phyloP scores from a whole-genome alignment of 2,888 invertebrate genomes.

The Merodon equestris region DNA sequence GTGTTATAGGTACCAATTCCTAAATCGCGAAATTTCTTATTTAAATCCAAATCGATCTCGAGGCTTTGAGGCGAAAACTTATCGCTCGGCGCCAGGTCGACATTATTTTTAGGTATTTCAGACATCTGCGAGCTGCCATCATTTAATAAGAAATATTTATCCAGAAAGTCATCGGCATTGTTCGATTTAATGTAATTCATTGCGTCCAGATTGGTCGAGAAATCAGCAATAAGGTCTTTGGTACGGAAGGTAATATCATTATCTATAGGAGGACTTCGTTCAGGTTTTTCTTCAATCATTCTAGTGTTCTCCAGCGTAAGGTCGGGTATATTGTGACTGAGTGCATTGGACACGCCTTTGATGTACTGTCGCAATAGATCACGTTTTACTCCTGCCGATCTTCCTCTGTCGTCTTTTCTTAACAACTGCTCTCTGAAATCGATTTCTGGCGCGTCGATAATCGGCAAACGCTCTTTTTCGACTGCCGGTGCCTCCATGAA shows the following conservation, averaged over 20 bases:
- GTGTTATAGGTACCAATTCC: no score
- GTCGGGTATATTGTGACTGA: conserved; percentile 16
- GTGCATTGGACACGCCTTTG: conserved; percentile 66
- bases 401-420: neutral
- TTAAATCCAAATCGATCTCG: conserved; percentile 64
- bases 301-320: neutral
- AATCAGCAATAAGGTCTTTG: conserved; percentile 26
- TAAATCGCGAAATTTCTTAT: conserved; percentile 67
- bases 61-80: conserved; percentile 53
- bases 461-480: conserved; percentile 60
- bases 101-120: neutral
- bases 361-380: conserved; percentile 69
- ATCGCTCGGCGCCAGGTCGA: conserved; percentile 21
- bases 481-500: conserved; percentile 55
- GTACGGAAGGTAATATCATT: conserved; percentile 11
- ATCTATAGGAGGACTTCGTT: conserved; percentile 28
- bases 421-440: neutral
- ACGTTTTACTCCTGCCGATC: conserved; percentile 40
- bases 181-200: conserved; percentile 33
- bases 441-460: conserved; percentile 34
- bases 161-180: conserved; percentile 53
- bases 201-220: conserved; percentile 38
- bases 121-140: conserved; percentile 56
- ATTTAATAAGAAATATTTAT: conserved; percentile 69
- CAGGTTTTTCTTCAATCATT: conserved; percentile 4